Evolutionary conservation across 2,113 vertebrate species (phyloP), one percentile per base, ranked within the genome.

Genomic region (Tragelaphus buxtoni): DNA sequence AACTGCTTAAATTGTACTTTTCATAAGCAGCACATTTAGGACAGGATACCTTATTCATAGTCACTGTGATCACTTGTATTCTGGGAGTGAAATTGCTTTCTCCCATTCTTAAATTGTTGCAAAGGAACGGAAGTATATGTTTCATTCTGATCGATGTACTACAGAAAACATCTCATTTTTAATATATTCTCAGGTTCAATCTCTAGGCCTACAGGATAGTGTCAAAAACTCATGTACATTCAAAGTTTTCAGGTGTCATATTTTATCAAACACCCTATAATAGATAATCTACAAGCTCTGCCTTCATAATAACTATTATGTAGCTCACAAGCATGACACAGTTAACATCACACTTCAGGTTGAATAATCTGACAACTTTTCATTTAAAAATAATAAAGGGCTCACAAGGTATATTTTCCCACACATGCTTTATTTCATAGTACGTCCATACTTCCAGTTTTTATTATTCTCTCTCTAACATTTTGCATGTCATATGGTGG

Each of bases 401-500:
- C 9, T 35, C 77, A 65, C 12, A 84, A 85, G 92, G 32, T 6
- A 14, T 94, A 80, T 94, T 97, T 97, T 89, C 32, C 53, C 77
- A 92, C 58, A 82, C 24, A 74, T 89, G n/a, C 92, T 98, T 97
- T 95, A 97, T 97, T 97, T 97, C 93, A 74, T 80, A 60, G 42
- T 76, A 76, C 2, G 93, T 98, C 98, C 74, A 91, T 86, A 84
- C 18, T 92, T 98, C 65, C 79, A 86, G 83, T 96, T 93, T 95
- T 69, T 56, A 87, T 96, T 97, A 77, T 95, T 97, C 69, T 94
- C 22, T 91, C 65, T 45, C 94, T 98, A 97, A 98, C 93, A 98
- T 98, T 98, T 98, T 98, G 94, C 94, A 95, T 97, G 95, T 98
- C 97, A 94, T 97, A 96, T 96, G 93, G 94, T 89, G 42, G 89